Evolutionary conservation across 2,888 invertebrate genomes (phyloP).

Genomic region (Stenurella melanura): DNA sequence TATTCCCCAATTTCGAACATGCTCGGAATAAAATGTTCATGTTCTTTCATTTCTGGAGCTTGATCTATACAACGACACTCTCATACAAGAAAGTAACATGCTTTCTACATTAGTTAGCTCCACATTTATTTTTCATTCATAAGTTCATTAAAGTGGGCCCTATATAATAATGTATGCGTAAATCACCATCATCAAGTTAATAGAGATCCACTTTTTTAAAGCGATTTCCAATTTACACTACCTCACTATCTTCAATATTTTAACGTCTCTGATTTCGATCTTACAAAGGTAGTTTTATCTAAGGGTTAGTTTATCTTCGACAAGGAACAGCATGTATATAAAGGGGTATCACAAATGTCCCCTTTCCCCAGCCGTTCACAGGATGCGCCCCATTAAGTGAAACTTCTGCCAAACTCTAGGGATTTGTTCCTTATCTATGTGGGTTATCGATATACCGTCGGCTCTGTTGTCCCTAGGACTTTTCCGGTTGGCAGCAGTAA

Average conservation of each 20-base stretch:
- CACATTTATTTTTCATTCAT: too few species aligned
- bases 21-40: too few species aligned
- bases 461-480: slow-evolving; percentile 5
- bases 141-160: too few species aligned
- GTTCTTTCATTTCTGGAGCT: too few species aligned
- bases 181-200: too few species aligned
- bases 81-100: too few species aligned
- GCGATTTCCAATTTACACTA: background rate
- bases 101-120: too few species aligned
- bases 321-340: background rate
- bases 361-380: slow-evolving; percentile 1
- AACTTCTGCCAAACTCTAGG: slow-evolving; percentile 12
- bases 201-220: background rate
- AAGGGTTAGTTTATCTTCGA: slow-evolving; percentile 1
- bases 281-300: slow-evolving; percentile 7
- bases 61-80: too few species aligned
- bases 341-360: slow-evolving; percentile 11
- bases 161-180: too few species aligned
- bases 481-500: slow-evolving; percentile 15
- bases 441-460: slow-evolving; percentile 8
- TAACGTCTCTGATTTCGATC: background rate
- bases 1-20: too few species aligned
- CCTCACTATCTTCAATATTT: too few species aligned
- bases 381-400: slow-evolving; percentile 17
- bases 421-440: slow-evolving; percentile 20